Evolutionary conservation across 2,797 vertebrate genomes (phyloP).

Genomic region (Emydoidea blandingii): DNA sequence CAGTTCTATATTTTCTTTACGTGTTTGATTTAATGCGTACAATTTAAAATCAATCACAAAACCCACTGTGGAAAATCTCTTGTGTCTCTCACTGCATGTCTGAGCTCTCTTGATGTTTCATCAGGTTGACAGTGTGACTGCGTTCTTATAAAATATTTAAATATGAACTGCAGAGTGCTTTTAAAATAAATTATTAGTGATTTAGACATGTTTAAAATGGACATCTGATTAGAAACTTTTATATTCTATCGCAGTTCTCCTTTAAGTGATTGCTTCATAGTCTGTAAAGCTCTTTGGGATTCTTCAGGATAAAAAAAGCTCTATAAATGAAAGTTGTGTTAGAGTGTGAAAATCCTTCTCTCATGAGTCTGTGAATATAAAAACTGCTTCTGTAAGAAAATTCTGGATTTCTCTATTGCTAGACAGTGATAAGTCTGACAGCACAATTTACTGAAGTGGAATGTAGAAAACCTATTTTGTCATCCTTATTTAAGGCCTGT

Average conservation of each 20-base stretch:
- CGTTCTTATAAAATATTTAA: not conserved
- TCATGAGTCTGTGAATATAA: not conserved
- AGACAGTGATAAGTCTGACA: not conserved
- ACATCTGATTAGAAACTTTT: not conserved
- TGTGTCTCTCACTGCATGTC: not conserved
- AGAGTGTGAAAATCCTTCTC: not conserved
- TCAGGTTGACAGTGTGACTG: not conserved
- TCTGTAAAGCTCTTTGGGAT: not conserved
- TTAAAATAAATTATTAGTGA: slow-evolving; percentile 10
- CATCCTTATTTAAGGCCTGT: not conserved
- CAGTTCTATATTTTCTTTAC: not conserved
- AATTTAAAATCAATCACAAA: not conserved
- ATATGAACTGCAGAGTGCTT: not conserved
- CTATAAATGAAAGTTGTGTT: not conserved
- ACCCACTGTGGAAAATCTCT: fast-evolving
- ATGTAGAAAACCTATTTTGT: not conserved
- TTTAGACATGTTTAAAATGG: not conserved
- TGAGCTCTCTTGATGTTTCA: not conserved
- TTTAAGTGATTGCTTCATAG: not conserved
- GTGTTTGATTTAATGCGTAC: not conserved
- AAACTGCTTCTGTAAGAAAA: not conserved
- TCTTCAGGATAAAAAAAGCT: not conserved
- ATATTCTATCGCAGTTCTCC: not conserved
- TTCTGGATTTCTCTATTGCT: not conserved
- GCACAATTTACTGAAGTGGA: not conserved